A percentile compares a stretch with the other conserved stretches of the same genome.
These are phyloP conservation scores for Drosophila watanabei DNA, from an alignment of 1,140 invertebrate genomes.

Conservation along the genomic window DNA sequence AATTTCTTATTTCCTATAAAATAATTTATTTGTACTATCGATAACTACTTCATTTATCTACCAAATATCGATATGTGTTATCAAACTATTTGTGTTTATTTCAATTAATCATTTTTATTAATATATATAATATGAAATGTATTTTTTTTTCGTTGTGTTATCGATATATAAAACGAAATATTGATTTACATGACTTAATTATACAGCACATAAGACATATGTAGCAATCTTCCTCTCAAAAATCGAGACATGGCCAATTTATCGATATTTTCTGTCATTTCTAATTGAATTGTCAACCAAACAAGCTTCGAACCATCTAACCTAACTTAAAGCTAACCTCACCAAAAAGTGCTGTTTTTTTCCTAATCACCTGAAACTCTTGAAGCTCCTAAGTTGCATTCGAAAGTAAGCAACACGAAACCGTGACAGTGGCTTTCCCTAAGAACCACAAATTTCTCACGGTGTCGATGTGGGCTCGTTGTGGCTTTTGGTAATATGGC, in stretches of 20 bases:
- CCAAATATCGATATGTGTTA: too few relatives aligned
- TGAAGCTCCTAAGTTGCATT: not conserved
- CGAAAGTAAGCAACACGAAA: not conserved
- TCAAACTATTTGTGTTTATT: too few relatives aligned
- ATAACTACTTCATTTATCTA: too few relatives aligned
- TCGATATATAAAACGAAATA: too few relatives aligned
- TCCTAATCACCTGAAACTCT: not conserved
- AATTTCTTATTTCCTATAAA: too few relatives aligned
- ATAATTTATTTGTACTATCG: too few relatives aligned
- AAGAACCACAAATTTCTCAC: not conserved
- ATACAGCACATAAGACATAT: too few relatives aligned
- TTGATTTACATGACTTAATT: too few relatives aligned
- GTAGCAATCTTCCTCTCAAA: not conserved
- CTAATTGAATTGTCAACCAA: not conserved
- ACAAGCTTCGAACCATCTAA: not conserved
- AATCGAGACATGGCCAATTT: not conserved
- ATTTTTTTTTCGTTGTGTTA: too few relatives aligned
- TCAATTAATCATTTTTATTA: too few relatives aligned
- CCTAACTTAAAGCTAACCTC: not conserved
- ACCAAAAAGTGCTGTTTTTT: not conserved
- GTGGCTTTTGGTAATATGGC: constrained; percentile 51
- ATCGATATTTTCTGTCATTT: not conserved
- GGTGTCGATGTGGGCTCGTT: constrained; percentile 37
- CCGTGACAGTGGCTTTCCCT: too few relatives aligned
- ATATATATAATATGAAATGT: too few relatives aligned